phyloP scores from a whole-genome alignment of 1,140 invertebrate species.

The Zaprionus ghesquierei region DNA sequence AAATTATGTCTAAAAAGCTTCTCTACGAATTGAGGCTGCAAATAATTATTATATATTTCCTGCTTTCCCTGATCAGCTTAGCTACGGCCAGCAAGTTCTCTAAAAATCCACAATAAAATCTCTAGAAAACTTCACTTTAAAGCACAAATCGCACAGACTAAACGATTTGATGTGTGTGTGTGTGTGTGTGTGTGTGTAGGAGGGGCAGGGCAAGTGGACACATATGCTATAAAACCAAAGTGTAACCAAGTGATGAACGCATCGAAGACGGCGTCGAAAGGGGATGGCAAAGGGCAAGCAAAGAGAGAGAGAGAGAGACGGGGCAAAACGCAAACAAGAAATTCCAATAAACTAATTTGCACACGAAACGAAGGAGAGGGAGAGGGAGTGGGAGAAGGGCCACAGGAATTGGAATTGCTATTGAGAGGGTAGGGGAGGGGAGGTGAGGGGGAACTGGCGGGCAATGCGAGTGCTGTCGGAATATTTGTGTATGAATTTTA shows the following conservation, averaged over 20 bases:
- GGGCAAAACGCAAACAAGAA: slow-evolving; percentile 62
- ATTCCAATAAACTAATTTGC: slow-evolving; percentile 82
- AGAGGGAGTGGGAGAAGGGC: background rate
- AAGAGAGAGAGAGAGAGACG: slow-evolving; percentile 9
- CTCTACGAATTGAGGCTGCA: no score
- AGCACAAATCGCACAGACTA: background rate
- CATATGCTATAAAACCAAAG: slow-evolving; percentile 37
- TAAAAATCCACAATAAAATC: no score
- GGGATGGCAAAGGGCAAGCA: background rate
- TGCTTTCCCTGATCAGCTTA: no score
- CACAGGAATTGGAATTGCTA: background rate
- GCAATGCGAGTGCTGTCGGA: slow-evolving; percentile 23
- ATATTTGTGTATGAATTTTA: slow-evolving; percentile 78
- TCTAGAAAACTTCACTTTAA: background rate
- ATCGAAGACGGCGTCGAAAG: background rate
- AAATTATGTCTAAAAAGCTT: no score
- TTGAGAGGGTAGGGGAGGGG: background rate
- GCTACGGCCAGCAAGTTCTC: no score
- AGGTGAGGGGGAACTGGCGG: background rate
- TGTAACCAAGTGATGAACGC: slow-evolving; percentile 21
- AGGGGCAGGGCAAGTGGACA: slow-evolving; percentile 44
- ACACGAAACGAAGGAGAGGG: slow-evolving; percentile 54
- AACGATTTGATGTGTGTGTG: slow-evolving; percentile 1
- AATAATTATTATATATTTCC: no score
- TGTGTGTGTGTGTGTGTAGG: no score